phyloP scores from a whole-genome alignment of 2,888 invertebrate genomes.

The Synanthedon tipuliformis region DNA sequence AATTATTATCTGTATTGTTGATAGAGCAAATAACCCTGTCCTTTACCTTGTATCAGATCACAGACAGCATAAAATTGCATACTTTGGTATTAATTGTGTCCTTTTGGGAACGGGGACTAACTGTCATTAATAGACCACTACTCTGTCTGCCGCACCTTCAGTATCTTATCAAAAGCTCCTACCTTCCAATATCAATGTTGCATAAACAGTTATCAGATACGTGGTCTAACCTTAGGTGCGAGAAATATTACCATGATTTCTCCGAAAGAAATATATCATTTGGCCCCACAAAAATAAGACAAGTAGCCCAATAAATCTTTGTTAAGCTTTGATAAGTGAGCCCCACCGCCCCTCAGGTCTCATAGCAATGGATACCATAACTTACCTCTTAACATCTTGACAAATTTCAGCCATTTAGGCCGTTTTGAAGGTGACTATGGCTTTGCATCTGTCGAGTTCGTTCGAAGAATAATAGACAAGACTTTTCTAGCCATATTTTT shows the following conservation, averaged over 20 bases:
- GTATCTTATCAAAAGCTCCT: not conserved
- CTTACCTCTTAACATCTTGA: slow-evolving; percentile 39
- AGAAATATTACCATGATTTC: slow-evolving; percentile 7
- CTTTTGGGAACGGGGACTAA: too few relatives aligned
- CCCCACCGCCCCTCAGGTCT: slow-evolving; percentile 22
- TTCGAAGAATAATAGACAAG: not conserved
- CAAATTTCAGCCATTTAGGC: slow-evolving; percentile 34
- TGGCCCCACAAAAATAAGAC: slow-evolving; percentile 20
- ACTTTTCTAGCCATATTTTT: too few relatives aligned
- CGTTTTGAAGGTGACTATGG: slow-evolving; percentile 13
- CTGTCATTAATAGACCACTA: not conserved
- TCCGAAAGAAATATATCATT: slow-evolving; percentile 18
- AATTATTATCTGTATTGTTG: not conserved
- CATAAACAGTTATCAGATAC: not conserved
- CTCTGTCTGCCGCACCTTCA: not conserved
- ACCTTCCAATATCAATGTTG: not conserved
- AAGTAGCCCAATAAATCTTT: slow-evolving; percentile 34
- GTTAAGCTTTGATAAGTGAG: slow-evolving; percentile 42
- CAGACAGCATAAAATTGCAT: too few relatives aligned
- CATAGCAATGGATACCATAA: slow-evolving; percentile 34
- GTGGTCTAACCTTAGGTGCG: slow-evolving; percentile 1
- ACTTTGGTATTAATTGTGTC: too few relatives aligned
- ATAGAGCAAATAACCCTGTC: not conserved
- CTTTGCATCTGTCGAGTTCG: not conserved
- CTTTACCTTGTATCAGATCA: too few relatives aligned